Conservation (phyloP, 2,797 vertebrate genomes). For the Chaetophractus vellerosus region DNA sequence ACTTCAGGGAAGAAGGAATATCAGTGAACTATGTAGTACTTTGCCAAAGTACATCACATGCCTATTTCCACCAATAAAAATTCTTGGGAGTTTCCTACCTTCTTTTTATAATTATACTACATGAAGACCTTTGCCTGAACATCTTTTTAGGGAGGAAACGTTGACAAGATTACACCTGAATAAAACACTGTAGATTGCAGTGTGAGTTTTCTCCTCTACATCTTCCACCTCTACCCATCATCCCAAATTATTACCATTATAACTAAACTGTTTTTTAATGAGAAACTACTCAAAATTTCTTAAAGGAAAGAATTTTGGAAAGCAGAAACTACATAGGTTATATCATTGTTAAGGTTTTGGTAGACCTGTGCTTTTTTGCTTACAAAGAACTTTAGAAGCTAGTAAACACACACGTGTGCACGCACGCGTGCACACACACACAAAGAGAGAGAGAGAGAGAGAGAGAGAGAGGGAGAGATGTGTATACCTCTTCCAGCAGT, state of each 20-base stretch:
- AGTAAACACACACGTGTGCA: neutral
- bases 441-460: too few relatives aligned
- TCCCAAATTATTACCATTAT: slow-evolving; percentile 59
- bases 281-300: slow-evolving; percentile 35
- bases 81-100: neutral
- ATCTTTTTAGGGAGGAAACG: slow-evolving; percentile 52
- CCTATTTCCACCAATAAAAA: neutral
- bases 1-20: neutral
- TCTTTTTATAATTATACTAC: neutral
- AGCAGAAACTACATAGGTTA: slow-evolving; percentile 13
- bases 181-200: slow-evolving; percentile 28
- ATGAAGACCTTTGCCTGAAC: slow-evolving; percentile 49
- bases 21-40: neutral
- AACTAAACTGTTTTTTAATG: slow-evolving; percentile 62
- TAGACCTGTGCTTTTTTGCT: neutral
- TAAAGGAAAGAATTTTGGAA: slow-evolving; percentile 62
- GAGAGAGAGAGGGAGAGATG: neutral
- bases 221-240: neutral
- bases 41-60: neutral
- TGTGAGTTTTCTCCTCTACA: slow-evolving; percentile 24
- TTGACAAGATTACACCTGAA: slow-evolving; percentile 18
- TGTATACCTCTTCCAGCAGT: neutral
- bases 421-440: too few relatives aligned
- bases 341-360: slow-evolving; percentile 30
- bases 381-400: neutral